phyloP scores from a whole-genome alignment of 2,888 invertebrate species.

The Pyrrhia umbra region DNA sequence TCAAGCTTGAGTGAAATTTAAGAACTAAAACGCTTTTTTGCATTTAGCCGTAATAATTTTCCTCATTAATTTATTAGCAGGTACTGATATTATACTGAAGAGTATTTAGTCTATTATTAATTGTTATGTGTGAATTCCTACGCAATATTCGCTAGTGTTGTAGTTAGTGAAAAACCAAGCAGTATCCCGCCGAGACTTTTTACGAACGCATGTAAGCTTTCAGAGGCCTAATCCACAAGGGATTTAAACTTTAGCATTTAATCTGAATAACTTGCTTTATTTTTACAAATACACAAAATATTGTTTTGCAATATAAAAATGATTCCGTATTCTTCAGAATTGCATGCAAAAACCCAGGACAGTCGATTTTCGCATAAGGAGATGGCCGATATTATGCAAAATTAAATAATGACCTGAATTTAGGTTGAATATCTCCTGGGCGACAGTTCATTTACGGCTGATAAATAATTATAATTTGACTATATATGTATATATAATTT shows the following conservation, averaged over 20 bases:
- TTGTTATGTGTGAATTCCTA: neutral
- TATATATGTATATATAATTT: too few species aligned
- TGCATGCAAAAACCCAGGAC: neutral
- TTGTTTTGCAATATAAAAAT: neutral
- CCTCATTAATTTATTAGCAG: too few species aligned
- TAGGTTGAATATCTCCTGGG: neutral
- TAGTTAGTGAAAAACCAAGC: neutral
- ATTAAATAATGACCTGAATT: neutral
- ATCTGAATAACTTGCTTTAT: neutral
- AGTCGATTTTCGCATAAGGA: neutral
- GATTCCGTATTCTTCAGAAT: neutral
- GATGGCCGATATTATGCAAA: neutral
- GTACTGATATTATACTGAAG: too few species aligned
- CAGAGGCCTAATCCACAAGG: neutral
- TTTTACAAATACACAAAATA: neutral
- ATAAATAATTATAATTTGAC: too few species aligned
- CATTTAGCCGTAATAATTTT: too few species aligned
- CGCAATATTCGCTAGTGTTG: neutral
- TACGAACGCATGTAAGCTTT: neutral
- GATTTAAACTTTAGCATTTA: neutral
- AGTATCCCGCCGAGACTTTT: neutral
- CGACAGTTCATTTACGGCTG: conserved; percentile 9
- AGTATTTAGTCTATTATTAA: neutral
- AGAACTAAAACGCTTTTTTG: too few species aligned
- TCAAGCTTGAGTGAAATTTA: too few species aligned